A percentile compares a stretch with the other conserved stretches of the same genome.
phyloP scores from a whole-genome alignment of 1,140 invertebrate species.

The Reticulitermes speratus region DNA sequence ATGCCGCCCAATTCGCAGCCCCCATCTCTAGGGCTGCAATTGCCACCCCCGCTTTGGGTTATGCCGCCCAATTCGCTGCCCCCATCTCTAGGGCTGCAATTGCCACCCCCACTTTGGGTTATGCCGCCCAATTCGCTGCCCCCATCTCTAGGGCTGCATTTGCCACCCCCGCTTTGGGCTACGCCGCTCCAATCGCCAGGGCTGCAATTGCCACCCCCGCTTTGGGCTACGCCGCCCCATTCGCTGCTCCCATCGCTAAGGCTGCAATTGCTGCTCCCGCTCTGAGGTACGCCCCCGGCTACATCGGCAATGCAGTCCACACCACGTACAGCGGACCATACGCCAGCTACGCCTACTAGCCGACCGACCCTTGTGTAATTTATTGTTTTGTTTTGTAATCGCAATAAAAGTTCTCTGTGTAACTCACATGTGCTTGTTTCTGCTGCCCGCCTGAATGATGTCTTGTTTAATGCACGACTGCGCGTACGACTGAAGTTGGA shows the following conservation, averaged over 20 bases:
- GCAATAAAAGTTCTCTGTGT: background rate
- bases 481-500: too few relatives aligned
- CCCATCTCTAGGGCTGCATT: constrained; percentile 25
- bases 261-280: constrained; percentile 24
- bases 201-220: constrained; percentile 25
- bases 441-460: background rate
- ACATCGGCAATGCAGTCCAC: background rate
- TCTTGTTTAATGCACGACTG: too few relatives aligned
- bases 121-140: constrained; percentile 26
- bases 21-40: background rate
- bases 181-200: constrained; percentile 24
- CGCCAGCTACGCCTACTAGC: background rate
- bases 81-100: constrained; percentile 29
- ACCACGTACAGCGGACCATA: background rate
- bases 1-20: constrained; percentile 11
- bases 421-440: background rate
- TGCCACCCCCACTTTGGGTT: constrained; percentile 28
- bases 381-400: background rate
- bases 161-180: constrained; percentile 31
- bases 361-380: background rate
- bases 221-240: constrained; percentile 30
- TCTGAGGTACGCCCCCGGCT: constrained; percentile 30
- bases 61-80: constrained; percentile 29
- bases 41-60: background rate
- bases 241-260: constrained; percentile 28